Evolutionary conservation across 2,113 vertebrate species (phyloP), one percentile per base, ranked within the genome.

Genomic region (Indicator indicator): DNA sequence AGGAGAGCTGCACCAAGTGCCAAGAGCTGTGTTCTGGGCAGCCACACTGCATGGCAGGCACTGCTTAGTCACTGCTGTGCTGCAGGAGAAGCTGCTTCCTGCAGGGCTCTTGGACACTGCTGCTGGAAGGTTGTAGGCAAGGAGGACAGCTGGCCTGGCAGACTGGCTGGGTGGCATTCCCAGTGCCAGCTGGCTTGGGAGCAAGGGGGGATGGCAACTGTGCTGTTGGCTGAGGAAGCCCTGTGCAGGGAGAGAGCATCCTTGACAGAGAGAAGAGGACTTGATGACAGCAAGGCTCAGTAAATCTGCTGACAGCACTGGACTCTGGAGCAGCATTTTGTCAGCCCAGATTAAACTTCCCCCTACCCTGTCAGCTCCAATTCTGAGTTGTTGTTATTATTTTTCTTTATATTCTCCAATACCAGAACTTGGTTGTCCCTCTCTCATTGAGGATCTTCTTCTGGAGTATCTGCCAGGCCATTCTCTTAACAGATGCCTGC

Each of bases 131-230:
- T 92, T 97, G 96, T 21, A 80, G 86, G 67, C 77, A 93, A 90
- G 82, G 82, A 68, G 93, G 93, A 89, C 94, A 96, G 92, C 94
- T 96, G 91, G 91, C 69, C 83, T 96, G 94, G 78, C 88, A 95
- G 91, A 95, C 89, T 95, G 14, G 83, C 94, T 91, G 86, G 72
- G 78, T 16, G 4, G 63, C 79, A 72, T 86, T 93, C 63, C 85
- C 91, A 33, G 42, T 91, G 89, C 96, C 96, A 96, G 74, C 96
- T 97, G 95, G 96, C 95, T 95, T 81, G 74, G 91, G 48, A 89
- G 84, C 91, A 95, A 94, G 52, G 82, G 91, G 78, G 90, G 96
- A 84, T 91, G 81, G 83, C 94, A 96, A 91, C 86, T 94, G 93
- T 86, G 88, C 88, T 89, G 86, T 88, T 93, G 91, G 91, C 88